Evolutionary conservation across 2,797 vertebrate genomes (phyloP).

Genomic region (Spinus pinus): DNA sequence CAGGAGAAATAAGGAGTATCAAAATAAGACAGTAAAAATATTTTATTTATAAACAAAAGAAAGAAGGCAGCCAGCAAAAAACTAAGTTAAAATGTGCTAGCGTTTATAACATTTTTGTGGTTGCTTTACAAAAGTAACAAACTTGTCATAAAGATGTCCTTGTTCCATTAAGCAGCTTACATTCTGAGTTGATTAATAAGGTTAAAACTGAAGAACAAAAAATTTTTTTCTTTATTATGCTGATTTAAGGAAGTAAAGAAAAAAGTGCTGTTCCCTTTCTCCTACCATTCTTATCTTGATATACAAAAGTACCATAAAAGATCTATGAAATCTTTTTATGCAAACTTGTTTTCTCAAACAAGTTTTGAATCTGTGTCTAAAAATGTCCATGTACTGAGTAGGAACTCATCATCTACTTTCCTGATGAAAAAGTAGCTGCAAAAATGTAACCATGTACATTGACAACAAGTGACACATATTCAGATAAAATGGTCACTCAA

Average conservation of each 20-base stretch:
- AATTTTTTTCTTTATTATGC: not conserved
- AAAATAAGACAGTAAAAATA: constrained; percentile 26
- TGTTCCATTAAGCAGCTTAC: not conserved
- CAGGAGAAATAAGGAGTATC: constrained; percentile 55
- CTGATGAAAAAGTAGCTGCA: not conserved
- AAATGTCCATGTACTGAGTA: not conserved
- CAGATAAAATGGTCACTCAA: not conserved
- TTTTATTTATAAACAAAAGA: constrained; percentile 61
- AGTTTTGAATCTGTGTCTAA: not conserved
- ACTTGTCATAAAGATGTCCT: not conserved
- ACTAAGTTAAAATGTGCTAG: not conserved
- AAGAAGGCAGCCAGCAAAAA: constrained; percentile 3
- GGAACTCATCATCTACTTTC: not conserved
- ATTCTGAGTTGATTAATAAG: not conserved
- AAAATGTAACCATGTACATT: not conserved
- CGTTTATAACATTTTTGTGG: not conserved
- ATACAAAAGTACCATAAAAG: not conserved
- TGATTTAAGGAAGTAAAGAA: not conserved
- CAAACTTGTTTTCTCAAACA: not conserved
- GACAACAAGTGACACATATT: not conserved
- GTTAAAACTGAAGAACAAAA: not conserved
- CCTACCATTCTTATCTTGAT: not conserved
- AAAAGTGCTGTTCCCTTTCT: not conserved
- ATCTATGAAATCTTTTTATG: not conserved
- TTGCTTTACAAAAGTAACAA: constrained; percentile 41